These are phyloP conservation scores for Scytalopus superciliaris DNA, from an alignment of 2,113 vertebrate genomes.

Conservation along the genomic window DNA sequence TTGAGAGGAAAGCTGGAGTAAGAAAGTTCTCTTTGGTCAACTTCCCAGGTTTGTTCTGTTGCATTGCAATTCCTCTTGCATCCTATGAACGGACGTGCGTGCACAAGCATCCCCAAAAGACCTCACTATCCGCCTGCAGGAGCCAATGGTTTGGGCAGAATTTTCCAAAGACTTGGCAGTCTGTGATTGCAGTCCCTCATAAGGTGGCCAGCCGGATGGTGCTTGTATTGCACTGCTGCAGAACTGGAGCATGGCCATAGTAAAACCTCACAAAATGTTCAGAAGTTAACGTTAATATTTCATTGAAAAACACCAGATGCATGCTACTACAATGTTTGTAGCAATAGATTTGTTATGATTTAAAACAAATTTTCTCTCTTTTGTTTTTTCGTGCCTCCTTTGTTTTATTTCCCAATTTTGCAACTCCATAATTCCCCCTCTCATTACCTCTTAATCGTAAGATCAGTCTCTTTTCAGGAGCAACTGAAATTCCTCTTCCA, in stretches of 20 bases:
- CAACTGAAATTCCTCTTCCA: not conserved
- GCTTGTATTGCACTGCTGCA: not conserved
- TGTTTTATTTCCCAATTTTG: not conserved
- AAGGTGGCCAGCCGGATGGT: accelerated
- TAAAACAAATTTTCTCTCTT: not conserved
- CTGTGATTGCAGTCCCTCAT: accelerated
- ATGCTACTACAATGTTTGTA: not conserved
- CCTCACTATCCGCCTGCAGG: accelerated
- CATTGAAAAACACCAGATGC: not conserved
- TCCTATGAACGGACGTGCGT: not conserved
- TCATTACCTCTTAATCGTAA: not conserved
- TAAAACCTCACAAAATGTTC: not conserved
- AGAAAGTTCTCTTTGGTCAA: not conserved
- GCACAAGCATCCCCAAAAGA: not conserved
- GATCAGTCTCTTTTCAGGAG: not conserved
- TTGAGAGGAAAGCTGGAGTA: not conserved
- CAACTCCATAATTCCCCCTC: not conserved
- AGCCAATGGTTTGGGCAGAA: not conserved
- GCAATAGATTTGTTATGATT: not conserved
- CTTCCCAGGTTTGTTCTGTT: not conserved
- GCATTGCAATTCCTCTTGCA: not conserved
- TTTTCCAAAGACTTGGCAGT: not conserved
- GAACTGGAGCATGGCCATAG: not conserved
- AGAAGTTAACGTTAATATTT: not conserved
- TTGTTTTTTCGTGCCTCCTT: not conserved